Base-by-base conservation (phyloP, 2,888 invertebrate species). In the Drosophila meridiana region DNA sequence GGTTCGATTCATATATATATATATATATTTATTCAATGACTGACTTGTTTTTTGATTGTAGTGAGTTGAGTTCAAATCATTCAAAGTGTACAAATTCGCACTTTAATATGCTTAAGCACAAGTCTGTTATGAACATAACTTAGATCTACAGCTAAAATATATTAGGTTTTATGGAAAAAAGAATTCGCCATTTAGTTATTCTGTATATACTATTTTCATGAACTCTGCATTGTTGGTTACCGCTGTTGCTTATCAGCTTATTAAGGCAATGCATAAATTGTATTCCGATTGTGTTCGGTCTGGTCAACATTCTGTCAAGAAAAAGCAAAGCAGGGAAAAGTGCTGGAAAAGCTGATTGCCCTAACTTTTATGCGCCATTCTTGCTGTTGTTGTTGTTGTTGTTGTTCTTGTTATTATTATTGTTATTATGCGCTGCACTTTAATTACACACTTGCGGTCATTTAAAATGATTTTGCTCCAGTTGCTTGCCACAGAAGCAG, bases 401-500 rank as follows among this genome's bases (percentile, higher is more conserved):
- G 67, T 69, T 84, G 55, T 43, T 69, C n/a, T 73, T 61, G 38
- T 65, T 78, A 64, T 71, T 72, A 68, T 76, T 74, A 66, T 69
- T 86, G 64, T 76, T 84, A 78, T 89, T 87, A 70, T 71, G 72
- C 87, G 71, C 82, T 84, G 89, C 89, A 82, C 73, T 85, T 87
- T 85, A 85, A 85, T 85, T 85, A 85, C 85, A 89, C 85, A 89
- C 85, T 85, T 85, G 85, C 82, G 85, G 89, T 85, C 88, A 89
- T 89, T 85, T 89, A 89, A 85, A 85, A 85, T 85, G 82, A 89
- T 85, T 85, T 85, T 85, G 73, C 82, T 75, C 69, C 75, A 87
- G 77, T 80, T 74, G 83, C 64, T 72, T 34, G 77, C 66, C 59
- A 62, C 65, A 63, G 58, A 57, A 52, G 36, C 57, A 52, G 45